Percentiles rank a stretch among this genome's conserved stretches.
Evolutionary conservation across 2,797 vertebrate genomes (phyloP).

Genomic region (Podargus strigoides): DNA sequence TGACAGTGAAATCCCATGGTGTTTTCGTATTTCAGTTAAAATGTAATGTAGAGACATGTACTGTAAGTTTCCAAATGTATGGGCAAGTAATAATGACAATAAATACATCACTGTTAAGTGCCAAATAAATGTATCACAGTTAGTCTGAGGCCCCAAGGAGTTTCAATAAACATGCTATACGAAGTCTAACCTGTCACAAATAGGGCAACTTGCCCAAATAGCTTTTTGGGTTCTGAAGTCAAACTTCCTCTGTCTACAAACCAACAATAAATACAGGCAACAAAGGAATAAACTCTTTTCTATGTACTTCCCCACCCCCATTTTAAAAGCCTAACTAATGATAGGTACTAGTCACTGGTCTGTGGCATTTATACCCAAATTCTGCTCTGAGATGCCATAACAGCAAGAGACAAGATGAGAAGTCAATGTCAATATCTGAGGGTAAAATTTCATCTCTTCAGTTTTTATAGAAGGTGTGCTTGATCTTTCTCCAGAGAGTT

Average conservation of each 20-base stretch:
- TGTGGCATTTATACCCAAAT: background rate
- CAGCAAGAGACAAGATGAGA: background rate
- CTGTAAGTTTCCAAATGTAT: slow-evolving; percentile 26
- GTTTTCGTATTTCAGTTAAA: slow-evolving; percentile 32
- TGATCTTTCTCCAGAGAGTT: background rate
- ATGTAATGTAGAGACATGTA: background rate
- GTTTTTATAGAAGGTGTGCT: background rate
- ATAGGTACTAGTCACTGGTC: background rate
- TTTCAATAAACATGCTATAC: background rate
- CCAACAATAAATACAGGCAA: background rate
- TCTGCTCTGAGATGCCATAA: background rate
- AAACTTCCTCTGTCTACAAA: background rate
- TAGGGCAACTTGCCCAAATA: background rate
- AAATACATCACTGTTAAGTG: background rate
- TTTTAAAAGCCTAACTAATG: background rate
- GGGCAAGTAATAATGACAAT: background rate
- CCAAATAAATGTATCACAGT: background rate
- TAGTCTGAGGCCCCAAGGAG: background rate
- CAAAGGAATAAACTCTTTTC: background rate
- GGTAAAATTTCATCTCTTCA: background rate
- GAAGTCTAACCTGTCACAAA: background rate
- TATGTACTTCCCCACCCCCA: accelerated
- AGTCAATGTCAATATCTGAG: background rate
- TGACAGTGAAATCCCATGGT: slow-evolving; percentile 22
- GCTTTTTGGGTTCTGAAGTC: background rate